Base-by-base conservation (phyloP, 2,888 invertebrate species). In the Nephrotoma guestfalica region DNA sequence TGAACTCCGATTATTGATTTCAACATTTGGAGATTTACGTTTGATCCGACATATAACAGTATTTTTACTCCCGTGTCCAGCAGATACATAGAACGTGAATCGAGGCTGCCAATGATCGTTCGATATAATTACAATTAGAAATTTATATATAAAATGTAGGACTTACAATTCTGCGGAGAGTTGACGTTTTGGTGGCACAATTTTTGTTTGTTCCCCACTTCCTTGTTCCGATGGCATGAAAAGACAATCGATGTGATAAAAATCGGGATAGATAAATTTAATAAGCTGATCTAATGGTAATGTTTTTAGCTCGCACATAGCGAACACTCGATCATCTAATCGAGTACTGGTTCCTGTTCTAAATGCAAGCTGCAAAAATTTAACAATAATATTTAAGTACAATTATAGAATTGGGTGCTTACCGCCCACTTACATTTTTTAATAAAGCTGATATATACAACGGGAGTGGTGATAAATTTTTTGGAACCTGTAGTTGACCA, bases 231-330 rank as follows among this genome's bases (percentile, higher is more conserved):
- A 2, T 41, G 90, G 90, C 5, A 89, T 89, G 88, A 93, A 94
- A 86, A 98, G 93, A 88, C 93, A 91, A 92, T 98, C 97, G 86
- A 99, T 92, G 7, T 97, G 94, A 92, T 98, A 99, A 88, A 99
- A 93, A 91, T 96, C 96, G 0, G 99, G 99, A 93, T 99, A 98
- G 88, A 98, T 94, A 88, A 93, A 93, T 89, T 97, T 96, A 90
- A 99, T 93, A 41, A 99, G 93, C 90, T 94, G 94, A 87, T 93
- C 91, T 86, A 98, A 92, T 9, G 99, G 99, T 89, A 96, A 91
- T 71, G 95, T 94, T 92, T 99, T 99, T 94, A 99, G 95, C 91
- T 96, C 95, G 91, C 97, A 96, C 98, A 99, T 97, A 86, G 97
- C 96, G 89, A 94, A 96, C 51, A 98, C 95, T 87, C 99, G 94